A percentile compares a stretch with the other conserved stretches of the same genome.
phyloP scores from a whole-genome alignment of 2,888 invertebrate genomes.

The Erebia ligea region DNA sequence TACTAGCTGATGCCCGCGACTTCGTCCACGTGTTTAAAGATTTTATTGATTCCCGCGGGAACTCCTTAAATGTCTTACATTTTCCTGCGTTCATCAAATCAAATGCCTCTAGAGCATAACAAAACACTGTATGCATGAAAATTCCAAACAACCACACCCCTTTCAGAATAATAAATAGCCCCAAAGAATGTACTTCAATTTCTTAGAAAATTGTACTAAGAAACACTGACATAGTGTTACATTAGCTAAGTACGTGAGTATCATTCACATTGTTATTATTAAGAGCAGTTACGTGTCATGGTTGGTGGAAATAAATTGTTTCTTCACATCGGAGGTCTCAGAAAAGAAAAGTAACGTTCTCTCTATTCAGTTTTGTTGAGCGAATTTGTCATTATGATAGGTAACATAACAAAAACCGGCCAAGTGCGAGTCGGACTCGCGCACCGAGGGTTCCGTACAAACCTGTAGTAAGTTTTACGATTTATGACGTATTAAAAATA shows the following conservation, averaged over 20 bases:
- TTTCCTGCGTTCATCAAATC: conserved; percentile 23
- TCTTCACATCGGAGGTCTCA: conserved; percentile 33
- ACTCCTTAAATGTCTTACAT: no score
- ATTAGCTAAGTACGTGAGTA: conserved; percentile 67
- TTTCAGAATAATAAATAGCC: conserved; percentile 44
- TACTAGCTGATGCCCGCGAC: no score
- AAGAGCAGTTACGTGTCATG: conserved; percentile 47
- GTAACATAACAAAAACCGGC: no score
- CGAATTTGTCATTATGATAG: conserved; percentile 27
- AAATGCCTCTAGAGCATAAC: conserved; percentile 24
- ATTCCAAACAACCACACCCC: conserved; percentile 38
- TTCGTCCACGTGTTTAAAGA: no score
- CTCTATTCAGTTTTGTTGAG: conserved; percentile 35
- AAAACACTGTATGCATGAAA: conserved; percentile 33
- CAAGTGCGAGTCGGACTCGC: no score
- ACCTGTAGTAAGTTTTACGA: no score
- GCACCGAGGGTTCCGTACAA: no score
- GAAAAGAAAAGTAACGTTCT: conserved; percentile 44
- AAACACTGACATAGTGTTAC: conserved; percentile 61
- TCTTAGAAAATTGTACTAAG: conserved; percentile 51
- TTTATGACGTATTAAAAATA: no score
- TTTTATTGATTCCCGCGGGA: no score
- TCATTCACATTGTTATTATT: conserved; percentile 58
- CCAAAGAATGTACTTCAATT: conserved; percentile 53
- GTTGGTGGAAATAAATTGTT: conserved; percentile 46